phyloP scores from a whole-genome alignment of 2,888 invertebrate species.

The Ernsta delagoae region DNA sequence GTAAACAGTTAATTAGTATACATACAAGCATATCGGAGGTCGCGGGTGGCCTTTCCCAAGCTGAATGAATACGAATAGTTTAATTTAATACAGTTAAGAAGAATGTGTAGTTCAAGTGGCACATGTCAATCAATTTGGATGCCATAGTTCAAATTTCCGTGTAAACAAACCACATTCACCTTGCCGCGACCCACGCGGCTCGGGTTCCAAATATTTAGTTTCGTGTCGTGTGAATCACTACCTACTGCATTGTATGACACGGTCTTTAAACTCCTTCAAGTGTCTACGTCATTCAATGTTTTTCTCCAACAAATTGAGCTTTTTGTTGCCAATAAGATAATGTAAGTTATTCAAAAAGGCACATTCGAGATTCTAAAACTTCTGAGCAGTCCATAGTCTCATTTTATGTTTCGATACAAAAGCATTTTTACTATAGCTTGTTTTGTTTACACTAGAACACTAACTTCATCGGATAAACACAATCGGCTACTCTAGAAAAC shows the following conservation, averaged over 20 bases:
- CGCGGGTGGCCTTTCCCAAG: slow-evolving; percentile 5
- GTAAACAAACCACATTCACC: slow-evolving; percentile 65
- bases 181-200: slow-evolving; percentile 61
- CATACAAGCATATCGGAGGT: slow-evolving; percentile 6
- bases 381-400: too few species aligned
- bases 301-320: not conserved
- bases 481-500: not conserved
- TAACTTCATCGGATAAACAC: not conserved
- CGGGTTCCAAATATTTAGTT: slow-evolving; percentile 48
- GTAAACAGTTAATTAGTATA: slow-evolving; percentile 21
- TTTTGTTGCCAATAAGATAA: too few species aligned
- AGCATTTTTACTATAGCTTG: not conserved
- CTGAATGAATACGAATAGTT: slow-evolving; percentile 26
- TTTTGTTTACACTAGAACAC: not conserved
- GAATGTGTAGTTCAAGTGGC: slow-evolving; percentile 49
- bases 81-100: slow-evolving; percentile 43
- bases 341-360: too few species aligned
- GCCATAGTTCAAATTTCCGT: slow-evolving; percentile 65
- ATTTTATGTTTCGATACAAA: not conserved
- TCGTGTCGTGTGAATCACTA: slow-evolving; percentile 45
- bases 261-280: slow-evolving; percentile 6
- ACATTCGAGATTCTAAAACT: too few species aligned
- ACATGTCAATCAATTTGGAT: slow-evolving; percentile 61
- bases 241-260: slow-evolving; percentile 46
- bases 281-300: slow-evolving; percentile 5